phyloP scores from a whole-genome alignment of 2,113 vertebrate species.

The Riparia riparia region DNA sequence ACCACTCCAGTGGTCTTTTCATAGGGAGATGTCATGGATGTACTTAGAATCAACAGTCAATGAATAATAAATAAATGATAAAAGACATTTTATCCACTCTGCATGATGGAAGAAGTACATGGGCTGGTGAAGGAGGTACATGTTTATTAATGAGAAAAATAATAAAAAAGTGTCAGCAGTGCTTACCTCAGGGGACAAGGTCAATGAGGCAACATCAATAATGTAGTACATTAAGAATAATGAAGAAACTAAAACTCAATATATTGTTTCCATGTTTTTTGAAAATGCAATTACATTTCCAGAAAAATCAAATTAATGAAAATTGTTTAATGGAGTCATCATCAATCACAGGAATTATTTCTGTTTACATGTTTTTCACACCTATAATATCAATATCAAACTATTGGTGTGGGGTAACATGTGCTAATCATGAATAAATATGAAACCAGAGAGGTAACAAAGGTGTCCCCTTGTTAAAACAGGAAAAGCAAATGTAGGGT shows the following conservation, averaged over 20 bases:
- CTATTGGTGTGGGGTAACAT: background rate
- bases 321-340: background rate
- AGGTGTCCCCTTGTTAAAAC: background rate
- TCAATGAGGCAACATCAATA: conserved; percentile 25
- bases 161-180: conserved; percentile 47
- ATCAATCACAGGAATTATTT: background rate
- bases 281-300: background rate
- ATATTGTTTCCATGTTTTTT: background rate
- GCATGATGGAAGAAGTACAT: background rate
- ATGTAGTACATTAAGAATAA: background rate
- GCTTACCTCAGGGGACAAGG: conserved; percentile 25
- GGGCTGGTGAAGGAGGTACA: background rate
- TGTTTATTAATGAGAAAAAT: conserved; percentile 60
- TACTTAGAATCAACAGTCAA: background rate
- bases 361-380: background rate
- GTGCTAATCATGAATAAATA: background rate
- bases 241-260: background rate
- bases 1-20: background rate
- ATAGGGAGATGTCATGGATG: background rate
- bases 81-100: background rate
- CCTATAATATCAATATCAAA: background rate
- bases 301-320: background rate
- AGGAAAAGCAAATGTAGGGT: background rate
- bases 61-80: background rate
- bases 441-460: background rate